phyloP scores from a whole-genome alignment of 1,140 invertebrate species.

The Ips typographus region DNA sequence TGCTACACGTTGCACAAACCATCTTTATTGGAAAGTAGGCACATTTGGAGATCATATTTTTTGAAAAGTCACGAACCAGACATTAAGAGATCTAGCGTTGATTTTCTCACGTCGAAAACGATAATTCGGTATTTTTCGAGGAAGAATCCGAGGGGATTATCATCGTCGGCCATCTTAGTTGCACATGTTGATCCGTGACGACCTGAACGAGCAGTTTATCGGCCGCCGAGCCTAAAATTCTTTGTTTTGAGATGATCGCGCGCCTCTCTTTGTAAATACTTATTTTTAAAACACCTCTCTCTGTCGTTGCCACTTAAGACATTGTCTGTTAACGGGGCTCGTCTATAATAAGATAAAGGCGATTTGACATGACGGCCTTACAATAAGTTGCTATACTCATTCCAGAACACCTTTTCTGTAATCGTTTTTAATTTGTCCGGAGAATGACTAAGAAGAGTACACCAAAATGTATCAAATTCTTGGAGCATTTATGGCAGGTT shows the following conservation, averaged over 20 bases:
- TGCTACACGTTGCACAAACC: too few species aligned
- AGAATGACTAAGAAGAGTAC: too few species aligned
- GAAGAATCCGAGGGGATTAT: constrained; percentile 1
- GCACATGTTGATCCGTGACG: constrained; percentile 26
- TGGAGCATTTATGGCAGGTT: too few species aligned
- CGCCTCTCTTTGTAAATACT: constrained; percentile 16
- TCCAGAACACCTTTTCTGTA: too few species aligned
- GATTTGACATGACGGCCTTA: too few species aligned
- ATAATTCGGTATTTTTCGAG: background rate
- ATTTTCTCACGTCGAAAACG: constrained; percentile 2
- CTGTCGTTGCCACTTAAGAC: too few species aligned
- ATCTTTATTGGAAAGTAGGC: too few species aligned
- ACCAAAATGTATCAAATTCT: too few species aligned
- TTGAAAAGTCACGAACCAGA: too few species aligned
- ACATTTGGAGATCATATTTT: too few species aligned
- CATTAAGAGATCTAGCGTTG: background rate
- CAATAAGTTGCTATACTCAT: too few species aligned
- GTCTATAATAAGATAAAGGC: background rate
- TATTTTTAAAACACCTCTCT: constrained; percentile 7
- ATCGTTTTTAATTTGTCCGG: too few species aligned
- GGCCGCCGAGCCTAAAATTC: constrained; percentile 16
- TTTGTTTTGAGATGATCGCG: constrained; percentile 13
- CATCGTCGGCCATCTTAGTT: constrained; percentile 17
- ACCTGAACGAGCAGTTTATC: constrained; percentile 13
- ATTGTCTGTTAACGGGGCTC: background rate